Conservation (phyloP, 2,888 invertebrate species). For the Podabrus alpinus region DNA sequence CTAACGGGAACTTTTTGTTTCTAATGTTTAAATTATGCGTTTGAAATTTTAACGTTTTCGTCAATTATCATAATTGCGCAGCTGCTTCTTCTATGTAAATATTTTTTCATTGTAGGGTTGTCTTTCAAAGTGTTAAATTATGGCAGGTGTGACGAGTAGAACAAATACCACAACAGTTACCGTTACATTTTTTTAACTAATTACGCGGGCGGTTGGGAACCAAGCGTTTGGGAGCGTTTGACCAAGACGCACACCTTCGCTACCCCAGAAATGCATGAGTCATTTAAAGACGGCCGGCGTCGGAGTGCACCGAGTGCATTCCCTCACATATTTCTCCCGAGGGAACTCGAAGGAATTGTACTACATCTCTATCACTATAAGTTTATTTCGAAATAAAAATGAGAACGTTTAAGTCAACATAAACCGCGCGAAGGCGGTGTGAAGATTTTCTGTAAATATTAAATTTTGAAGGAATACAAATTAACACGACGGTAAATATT, state of each 20-base stretch:
- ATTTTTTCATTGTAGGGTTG: not conserved
- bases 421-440: too few relatives aligned
- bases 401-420: not conserved
- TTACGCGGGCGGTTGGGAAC: not conserved
- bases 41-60: not conserved
- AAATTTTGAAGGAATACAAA: not conserved
- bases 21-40: not conserved
- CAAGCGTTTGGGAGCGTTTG: conserved; percentile 13
- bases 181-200: not conserved
- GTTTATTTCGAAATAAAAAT: not conserved
- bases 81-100: conserved; percentile 1
- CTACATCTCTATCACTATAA: conserved; percentile 11
- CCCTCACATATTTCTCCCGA: conserved; percentile 17
- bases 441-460: not conserved
- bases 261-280: conserved; percentile 20
- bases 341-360: conserved; percentile 19
- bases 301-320: conserved; percentile 19
- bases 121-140: not conserved
- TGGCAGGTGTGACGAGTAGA: not conserved
- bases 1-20: not conserved
- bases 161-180: not conserved
- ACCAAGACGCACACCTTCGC: conserved; percentile 12
- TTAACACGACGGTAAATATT: not conserved
- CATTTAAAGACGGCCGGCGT: conserved; percentile 18
- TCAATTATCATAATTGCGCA: not conserved